These are phyloP conservation scores for Phaedon cochleariae DNA, from an alignment of 2,888 invertebrate genomes.

Conservation along the genomic window DNA sequence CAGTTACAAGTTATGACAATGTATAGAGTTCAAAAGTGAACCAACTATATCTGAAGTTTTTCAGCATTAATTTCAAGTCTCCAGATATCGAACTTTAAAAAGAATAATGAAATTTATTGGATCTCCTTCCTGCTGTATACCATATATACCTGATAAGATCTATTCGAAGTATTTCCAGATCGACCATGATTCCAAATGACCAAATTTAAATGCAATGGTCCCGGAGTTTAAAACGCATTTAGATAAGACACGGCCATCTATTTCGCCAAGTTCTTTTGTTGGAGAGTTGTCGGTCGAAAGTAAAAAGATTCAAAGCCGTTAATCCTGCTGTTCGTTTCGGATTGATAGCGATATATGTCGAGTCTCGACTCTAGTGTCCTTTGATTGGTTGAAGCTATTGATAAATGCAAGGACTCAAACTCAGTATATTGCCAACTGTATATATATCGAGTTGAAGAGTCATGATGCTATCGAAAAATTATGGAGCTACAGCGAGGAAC, in stretches of 20 bases:
- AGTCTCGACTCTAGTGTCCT: background rate
- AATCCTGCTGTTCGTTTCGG: background rate
- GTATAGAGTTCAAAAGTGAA: too few species aligned
- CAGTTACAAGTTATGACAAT: too few species aligned
- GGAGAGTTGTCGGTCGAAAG: conserved; percentile 34
- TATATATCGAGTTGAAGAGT: too few species aligned
- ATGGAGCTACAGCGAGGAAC: too few species aligned
- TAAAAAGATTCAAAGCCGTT: conserved; percentile 39
- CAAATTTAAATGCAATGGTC: conserved; percentile 59
- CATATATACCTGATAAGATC: conserved; percentile 36
- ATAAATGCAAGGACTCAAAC: background rate
- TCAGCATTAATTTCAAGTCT: background rate
- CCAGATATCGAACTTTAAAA: background rate
- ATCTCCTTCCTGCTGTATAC: conserved; percentile 14
- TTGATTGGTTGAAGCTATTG: background rate
- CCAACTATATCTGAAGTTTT: too few species aligned
- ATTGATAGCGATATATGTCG: background rate
- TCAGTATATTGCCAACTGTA: too few species aligned
- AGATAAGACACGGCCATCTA: conserved; percentile 63
- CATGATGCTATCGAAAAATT: too few species aligned
- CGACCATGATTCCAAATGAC: conserved; percentile 49
- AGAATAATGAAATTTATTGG: background rate
- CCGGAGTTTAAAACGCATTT: conserved; percentile 61
- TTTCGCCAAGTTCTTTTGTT: conserved; percentile 55
- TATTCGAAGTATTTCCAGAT: conserved; percentile 31